Conservation (phyloP, 1,140 invertebrate species). For the Cherax quadricarinatus region DNA sequence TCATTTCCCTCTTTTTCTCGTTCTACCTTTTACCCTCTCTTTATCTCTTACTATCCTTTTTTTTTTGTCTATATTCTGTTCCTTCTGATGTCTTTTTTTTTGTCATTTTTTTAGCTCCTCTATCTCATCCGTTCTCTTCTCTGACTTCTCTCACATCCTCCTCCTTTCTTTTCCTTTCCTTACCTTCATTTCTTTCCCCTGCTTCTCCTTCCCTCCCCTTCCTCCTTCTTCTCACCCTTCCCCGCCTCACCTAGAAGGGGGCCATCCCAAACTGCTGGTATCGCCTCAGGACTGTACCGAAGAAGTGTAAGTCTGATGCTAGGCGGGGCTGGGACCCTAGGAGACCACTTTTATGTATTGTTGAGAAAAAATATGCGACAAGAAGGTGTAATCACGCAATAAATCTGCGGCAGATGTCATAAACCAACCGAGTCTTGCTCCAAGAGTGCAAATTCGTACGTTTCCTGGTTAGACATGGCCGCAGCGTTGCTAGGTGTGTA, state of each 20-base stretch:
- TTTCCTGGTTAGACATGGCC: no score
- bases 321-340: background rate
- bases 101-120: background rate
- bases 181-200: background rate
- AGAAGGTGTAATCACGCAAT: background rate
- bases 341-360: background rate
- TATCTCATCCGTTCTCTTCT: background rate
- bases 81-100: background rate
- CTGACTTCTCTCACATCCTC: no score
- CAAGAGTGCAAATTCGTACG: no score
- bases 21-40: background rate
- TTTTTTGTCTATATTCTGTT: background rate
- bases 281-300: background rate
- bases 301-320: background rate
- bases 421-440: no score
- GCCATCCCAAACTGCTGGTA: background rate
- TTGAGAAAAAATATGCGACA: background rate
- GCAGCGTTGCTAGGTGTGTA: no score
- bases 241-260: background rate
- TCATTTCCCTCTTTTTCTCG: background rate
- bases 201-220: background rate
- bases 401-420: background rate
- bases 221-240: background rate
- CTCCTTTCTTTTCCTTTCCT: background rate
- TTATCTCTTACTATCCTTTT: background rate